A percentile compares a stretch with the other conserved stretches of the same genome.
Conservation (phyloP, 2,888 invertebrate species). For the Hedychridium roseum region DNA sequence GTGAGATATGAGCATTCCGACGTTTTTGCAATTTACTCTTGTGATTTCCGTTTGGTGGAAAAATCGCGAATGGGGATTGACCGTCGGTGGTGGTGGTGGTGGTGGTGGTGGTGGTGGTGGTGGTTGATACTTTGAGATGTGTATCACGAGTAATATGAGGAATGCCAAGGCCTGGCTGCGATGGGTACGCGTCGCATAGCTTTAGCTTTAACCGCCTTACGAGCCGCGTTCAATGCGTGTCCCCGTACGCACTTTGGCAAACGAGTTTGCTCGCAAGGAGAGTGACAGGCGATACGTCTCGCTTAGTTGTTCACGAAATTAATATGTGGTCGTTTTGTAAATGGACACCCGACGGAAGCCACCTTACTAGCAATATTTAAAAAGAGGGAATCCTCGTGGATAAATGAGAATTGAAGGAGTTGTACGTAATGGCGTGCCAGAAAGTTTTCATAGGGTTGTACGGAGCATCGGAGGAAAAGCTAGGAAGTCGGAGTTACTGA, state of each 20-base stretch:
- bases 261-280: conserved; percentile 20
- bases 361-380: too few relatives aligned
- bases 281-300: conserved; percentile 24
- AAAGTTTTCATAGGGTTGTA: not conserved
- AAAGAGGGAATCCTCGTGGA: not conserved
- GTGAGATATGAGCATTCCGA: too few relatives aligned
- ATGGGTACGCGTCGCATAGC: conserved; percentile 21
- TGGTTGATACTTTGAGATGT: conserved; percentile 15
- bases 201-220: conserved; percentile 25
- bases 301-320: conserved; percentile 26
- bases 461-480: too few relatives aligned
- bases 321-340: conserved; percentile 18
- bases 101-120: too few relatives aligned
- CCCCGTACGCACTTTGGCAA: conserved; percentile 22
- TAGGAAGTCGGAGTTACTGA: too few relatives aligned
- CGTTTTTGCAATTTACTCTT: too few relatives aligned
- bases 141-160: conserved; percentile 13
- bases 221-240: conserved; percentile 21
- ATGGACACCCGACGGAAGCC: too few relatives aligned
- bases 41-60: too few relatives aligned
- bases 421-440: not conserved
- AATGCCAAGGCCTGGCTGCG: conserved; percentile 15
- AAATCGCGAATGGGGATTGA: too few relatives aligned
- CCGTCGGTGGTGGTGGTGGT: too few relatives aligned
- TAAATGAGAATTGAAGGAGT: too few relatives aligned